Evolutionary conservation across 2,113 vertebrate genomes (phyloP), one percentile per base, ranked within the genome.

Genomic region (Xenopus borealis): DNA sequence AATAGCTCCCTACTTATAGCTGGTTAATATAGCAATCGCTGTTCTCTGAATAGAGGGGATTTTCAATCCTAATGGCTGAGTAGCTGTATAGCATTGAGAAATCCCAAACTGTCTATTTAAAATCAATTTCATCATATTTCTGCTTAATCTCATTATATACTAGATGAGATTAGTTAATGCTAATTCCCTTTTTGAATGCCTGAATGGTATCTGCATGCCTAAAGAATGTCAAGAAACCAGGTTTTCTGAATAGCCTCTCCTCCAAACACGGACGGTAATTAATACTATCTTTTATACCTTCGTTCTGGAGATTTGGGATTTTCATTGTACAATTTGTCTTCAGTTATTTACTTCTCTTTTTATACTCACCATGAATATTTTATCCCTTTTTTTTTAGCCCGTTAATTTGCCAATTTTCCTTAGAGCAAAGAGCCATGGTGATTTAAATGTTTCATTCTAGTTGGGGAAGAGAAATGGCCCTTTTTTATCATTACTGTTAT

Each of bases 401-500:
- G 79, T 87, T 91, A 86, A 91, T 91, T 91, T 90, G 80, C 82
- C 85, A 80, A 58, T 85, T 88, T 91, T 87, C 85, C 86, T 89
- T 86, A 84, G 83, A 88, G 85, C 86, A 85, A 85, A 88, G 78
- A 87, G 81, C 79, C 81, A 79, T 84, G 72, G 78, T 79, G 84
- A 79, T 88, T 91, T 90, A 86, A 89, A 89, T 89, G 89, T 92
- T 89, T 89, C 78, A 84, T 89, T 89, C 50, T 69, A 75, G 83
- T 84, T 84, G 74, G 71, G 75, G 83, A 81, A 86, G 76, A 87
- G 75, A 83, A 86, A 86, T 88, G 82, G 82, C 84, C 80, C 69
- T 81, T 83, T 82, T 82, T 85, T 82, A 80, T 86, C 85, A 83
- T 83, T 84, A 78, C 79, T 81, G 16, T 85, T 82, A 63, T 82